Evolutionary conservation across 2,113 vertebrate species (phyloP), one percentile per base, ranked within the genome.

Genomic region (Pogonocichla stellata): DNA sequence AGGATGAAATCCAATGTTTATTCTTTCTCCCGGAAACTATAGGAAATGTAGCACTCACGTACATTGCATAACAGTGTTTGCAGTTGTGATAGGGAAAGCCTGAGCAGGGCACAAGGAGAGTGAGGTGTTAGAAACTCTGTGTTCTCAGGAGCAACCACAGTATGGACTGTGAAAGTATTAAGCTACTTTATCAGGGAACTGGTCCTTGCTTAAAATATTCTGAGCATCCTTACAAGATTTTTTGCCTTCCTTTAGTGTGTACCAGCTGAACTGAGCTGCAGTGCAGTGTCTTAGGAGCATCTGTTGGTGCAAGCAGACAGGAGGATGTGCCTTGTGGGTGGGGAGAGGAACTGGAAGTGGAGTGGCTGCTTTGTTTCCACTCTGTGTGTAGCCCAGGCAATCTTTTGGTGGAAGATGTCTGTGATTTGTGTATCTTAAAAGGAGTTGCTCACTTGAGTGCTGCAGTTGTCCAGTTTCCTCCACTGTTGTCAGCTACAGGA

Each of bases 1-100:
- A 95, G 92, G 73, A 93, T 74, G 92, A 93, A 95, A 94, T 90
- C 90, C 88, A 96, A 25, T 95, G 93, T 95, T 96, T 96, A 96
- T 86, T 93, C 90, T 88, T 94, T 93, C 90, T 95, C 89, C 94
- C 72, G 65, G 92, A 95, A 96, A 29, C 93, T 96, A 94, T 96
- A 96, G 96, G 94, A 94, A 95, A 88, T n/a, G 56, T 82, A 53
- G 72, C 2, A 12, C 65, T 95, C 26, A 1, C 1, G 29, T 90
- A 64, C 43, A 1, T 79, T 86, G 77, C 79, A 54, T 96, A 93
- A 95, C 28, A 15, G 42, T 50, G 40, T 60, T 88, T 80, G 82
- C 69, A 75, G 80, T 94, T 75, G 85, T 0, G 53, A 60, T 62
- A 77, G 81, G 71, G 90, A 66, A 31, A 71, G 88, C 50, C 54